Evolutionary conservation across 2,797 vertebrate species (phyloP).

Genomic region (Spheniscus humboldti): DNA sequence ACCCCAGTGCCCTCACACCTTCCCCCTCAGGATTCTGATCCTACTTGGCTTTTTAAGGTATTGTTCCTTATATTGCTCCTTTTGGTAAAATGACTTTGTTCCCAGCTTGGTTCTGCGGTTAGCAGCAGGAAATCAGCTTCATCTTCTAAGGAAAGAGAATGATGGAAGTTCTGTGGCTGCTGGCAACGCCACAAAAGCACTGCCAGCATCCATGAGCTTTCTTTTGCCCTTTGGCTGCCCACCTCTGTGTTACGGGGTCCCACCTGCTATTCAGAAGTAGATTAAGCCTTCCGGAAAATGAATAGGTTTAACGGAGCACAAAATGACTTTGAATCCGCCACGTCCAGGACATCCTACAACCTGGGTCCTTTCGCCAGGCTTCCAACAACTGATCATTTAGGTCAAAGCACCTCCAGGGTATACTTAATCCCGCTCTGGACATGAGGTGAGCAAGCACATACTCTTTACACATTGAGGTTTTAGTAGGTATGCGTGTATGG

Average conservation of each 20-base stretch:
- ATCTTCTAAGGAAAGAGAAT: not conserved
- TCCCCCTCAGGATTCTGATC: not conserved
- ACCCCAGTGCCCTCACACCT: not conserved
- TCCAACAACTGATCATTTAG: not conserved
- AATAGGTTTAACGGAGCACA: not conserved
- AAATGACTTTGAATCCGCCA: not conserved
- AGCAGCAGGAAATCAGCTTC: not conserved
- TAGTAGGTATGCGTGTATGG: not conserved
- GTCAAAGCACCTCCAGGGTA: not conserved
- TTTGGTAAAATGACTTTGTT: not conserved
- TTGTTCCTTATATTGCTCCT: not conserved
- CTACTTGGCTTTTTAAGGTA: not conserved
- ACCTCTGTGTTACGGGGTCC: not conserved
- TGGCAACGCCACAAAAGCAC: not conserved
- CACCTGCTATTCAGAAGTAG: not conserved
- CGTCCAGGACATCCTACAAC: not conserved
- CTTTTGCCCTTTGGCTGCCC: not conserved
- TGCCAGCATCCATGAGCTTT: not conserved
- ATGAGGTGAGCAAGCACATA: not conserved
- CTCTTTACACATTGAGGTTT: not conserved
- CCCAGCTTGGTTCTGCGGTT: not conserved
- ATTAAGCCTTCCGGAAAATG: not conserved
- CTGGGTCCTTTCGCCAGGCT: not conserved
- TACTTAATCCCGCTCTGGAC: not conserved
- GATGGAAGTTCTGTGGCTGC: not conserved